phyloP scores from a whole-genome alignment of 2,888 invertebrate genomes.

The Caenorhabditis wallacei region DNA sequence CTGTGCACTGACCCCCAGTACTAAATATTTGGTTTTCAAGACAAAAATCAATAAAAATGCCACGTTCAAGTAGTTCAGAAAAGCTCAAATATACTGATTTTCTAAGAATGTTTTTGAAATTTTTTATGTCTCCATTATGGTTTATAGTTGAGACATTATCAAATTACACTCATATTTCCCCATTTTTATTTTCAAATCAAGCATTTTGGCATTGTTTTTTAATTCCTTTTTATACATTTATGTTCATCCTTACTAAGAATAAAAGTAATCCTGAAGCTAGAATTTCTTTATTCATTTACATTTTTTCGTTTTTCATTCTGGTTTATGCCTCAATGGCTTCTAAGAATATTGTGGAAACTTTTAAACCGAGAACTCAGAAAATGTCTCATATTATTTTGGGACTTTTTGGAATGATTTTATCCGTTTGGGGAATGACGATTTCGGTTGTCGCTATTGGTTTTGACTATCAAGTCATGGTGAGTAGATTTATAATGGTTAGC shows the following conservation, averaged over 20 bases:
- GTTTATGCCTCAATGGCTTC: not conserved
- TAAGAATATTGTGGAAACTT: not conserved
- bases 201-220: not conserved
- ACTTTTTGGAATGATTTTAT: conserved; percentile 4
- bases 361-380: not conserved
- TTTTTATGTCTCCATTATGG: not conserved
- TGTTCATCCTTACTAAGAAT: not conserved
- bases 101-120: not conserved
- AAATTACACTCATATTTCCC: not conserved
- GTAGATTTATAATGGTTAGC: too few species aligned
- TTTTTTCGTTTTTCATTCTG: not conserved
- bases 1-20: too few species aligned
- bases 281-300: not conserved
- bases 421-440: not conserved
- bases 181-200: not conserved
- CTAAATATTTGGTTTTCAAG: too few species aligned
- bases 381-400: not conserved
- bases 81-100: not conserved
- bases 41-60: not conserved
- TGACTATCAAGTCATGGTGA: too few species aligned
- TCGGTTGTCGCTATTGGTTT: too few species aligned
- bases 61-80: not conserved
- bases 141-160: not conserved
- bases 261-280: not conserved
- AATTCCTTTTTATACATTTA: not conserved